A percentile compares a stretch with the other conserved stretches of the same genome.
Conservation (phyloP, 2,888 invertebrate genomes). For the Hirtodrosophila cameraria region DNA sequence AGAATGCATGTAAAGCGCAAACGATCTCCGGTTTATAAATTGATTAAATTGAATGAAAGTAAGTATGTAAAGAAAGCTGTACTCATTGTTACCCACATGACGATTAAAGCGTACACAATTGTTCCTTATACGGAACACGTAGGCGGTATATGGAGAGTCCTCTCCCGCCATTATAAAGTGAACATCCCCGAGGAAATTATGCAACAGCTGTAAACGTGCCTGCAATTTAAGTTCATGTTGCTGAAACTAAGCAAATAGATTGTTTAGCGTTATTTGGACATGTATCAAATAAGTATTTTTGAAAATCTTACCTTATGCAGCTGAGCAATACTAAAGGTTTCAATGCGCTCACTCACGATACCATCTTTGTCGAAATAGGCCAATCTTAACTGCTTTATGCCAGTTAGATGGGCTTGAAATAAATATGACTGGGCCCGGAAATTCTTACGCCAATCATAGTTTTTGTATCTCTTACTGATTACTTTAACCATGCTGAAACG, state of each 20-base stretch:
- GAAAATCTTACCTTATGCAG: background rate
- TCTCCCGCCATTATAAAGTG: background rate
- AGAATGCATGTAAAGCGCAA: too few relatives aligned
- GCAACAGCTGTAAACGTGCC: background rate
- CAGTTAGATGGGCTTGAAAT: slow-evolving; percentile 1
- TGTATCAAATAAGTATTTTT: too few relatives aligned
- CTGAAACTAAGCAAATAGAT: background rate
- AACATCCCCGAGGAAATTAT: slow-evolving; percentile 2
- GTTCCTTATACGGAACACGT: background rate
- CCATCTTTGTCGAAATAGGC: background rate
- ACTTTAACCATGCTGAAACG: slow-evolving; percentile 9
- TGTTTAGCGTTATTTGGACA: too few relatives aligned
- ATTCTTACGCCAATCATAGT: background rate
- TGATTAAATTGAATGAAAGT: too few relatives aligned
- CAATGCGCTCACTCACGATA: slow-evolving; percentile 1
- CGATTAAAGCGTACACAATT: slow-evolving; percentile 1
- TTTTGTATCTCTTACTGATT: background rate
- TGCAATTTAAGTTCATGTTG: background rate
- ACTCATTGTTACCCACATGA: slow-evolving; percentile 6
- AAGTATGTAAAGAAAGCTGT: too few relatives aligned
- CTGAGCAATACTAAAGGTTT: background rate
- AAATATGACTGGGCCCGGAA: background rate
- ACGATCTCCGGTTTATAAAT: too few relatives aligned
- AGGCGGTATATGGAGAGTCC: slow-evolving; percentile 9
- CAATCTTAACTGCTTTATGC: slow-evolving; percentile 1